Evolutionary conservation across 1,140 invertebrate species (phyloP).

Genomic region (Heterodera schachtii): DNA sequence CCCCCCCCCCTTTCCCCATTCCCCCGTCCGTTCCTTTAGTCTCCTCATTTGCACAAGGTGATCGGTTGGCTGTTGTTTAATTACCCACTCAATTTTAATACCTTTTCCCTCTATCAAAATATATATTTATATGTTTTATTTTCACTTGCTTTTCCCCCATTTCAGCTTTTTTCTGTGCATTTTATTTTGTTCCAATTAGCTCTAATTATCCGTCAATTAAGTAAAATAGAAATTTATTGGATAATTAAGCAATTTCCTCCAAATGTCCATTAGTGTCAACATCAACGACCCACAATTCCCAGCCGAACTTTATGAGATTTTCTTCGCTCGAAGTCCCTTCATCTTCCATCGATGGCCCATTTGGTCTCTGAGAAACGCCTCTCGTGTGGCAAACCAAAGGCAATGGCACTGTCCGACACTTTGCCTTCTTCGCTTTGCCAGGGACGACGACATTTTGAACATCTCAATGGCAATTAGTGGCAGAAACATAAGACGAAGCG

Average conservation of each 20-base stretch:
- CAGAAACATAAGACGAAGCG: background rate
- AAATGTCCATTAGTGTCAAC: constrained; percentile 38
- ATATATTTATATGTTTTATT: background rate
- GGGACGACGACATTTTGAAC: background rate
- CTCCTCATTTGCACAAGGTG: too few species aligned
- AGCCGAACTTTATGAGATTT: constrained; percentile 41
- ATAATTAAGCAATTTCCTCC: background rate
- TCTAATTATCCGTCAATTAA: too few species aligned
- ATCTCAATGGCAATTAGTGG: background rate
- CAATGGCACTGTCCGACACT: background rate
- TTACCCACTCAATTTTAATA: background rate
- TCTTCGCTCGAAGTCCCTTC: constrained; percentile 21
- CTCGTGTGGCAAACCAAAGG: background rate
- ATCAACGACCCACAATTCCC: constrained; percentile 43
- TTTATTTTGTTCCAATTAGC: background rate
- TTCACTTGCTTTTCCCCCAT: background rate
- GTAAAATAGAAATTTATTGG: too few species aligned
- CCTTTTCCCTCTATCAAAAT: background rate
- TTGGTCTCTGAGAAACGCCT: background rate
- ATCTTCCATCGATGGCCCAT: background rate
- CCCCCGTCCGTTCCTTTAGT: too few species aligned
- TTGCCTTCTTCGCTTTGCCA: background rate
- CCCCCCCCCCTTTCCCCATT: too few species aligned
- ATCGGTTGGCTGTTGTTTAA: background rate
- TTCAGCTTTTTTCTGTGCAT: background rate